These are phyloP conservation scores for Thryonomys swinderianus DNA, from an alignment of 2,113 vertebrate genomes.

Conservation along the genomic window DNA sequence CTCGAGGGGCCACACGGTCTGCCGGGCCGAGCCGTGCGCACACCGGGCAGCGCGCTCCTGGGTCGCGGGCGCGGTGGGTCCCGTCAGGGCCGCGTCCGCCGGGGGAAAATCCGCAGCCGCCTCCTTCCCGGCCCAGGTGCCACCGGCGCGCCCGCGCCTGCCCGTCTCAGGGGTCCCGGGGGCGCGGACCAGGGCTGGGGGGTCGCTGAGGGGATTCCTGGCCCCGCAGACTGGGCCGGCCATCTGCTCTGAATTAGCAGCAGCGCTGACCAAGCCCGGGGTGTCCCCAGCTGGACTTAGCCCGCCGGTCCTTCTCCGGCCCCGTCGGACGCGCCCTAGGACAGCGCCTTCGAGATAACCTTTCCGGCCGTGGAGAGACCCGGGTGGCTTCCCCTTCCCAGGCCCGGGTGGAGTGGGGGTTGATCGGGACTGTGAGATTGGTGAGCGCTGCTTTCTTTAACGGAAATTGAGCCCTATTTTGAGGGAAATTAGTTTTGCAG, in stretches of 20 bases:
- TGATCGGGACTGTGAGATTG: constrained; percentile 86
- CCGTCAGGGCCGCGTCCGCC: not conserved
- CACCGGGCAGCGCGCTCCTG: not conserved
- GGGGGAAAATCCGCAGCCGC: not conserved
- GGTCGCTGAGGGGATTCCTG: constrained; percentile 66
- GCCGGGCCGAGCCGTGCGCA: constrained; percentile 5
- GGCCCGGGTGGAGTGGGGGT: constrained; percentile 72
- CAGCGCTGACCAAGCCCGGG: constrained; percentile 71
- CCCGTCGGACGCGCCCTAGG: not conserved
- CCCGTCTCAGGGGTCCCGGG: constrained; percentile 59
- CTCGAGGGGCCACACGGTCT: not conserved
- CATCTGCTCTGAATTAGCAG: constrained; percentile 70
- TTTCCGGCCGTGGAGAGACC: constrained; percentile 79
- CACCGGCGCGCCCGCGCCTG: constrained; percentile 54
- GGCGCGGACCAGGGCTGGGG: not conserved
- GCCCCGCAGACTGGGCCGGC: constrained; percentile 25
- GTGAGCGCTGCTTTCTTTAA: constrained; percentile 86
- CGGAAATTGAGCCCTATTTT: constrained; percentile 91
- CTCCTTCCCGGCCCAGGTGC: not conserved
- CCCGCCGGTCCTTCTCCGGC: constrained; percentile 1
- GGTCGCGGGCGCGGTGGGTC: not conserved
- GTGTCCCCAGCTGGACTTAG: constrained; percentile 33
- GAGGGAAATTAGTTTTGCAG: constrained; percentile 92
- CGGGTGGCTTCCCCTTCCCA: constrained; percentile 81
- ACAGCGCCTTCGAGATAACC: constrained; percentile 63